Percentiles rank a stretch among this genome's conserved stretches.
Evolutionary conservation across 2,113 vertebrate species (phyloP).

Genomic region (Apteryx owenii): DNA sequence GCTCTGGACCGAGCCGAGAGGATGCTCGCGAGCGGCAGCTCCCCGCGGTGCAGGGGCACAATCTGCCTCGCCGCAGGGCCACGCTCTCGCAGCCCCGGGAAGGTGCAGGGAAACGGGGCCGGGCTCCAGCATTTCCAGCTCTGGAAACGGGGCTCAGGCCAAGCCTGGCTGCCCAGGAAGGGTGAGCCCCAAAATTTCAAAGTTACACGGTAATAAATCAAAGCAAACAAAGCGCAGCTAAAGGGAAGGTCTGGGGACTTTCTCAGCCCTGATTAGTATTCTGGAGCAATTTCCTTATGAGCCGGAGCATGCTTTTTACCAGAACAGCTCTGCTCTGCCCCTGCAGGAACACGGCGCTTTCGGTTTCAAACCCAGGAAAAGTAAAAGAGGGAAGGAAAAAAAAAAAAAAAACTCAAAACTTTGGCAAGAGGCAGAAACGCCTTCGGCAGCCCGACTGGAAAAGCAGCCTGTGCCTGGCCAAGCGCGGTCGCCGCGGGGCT

Average conservation of each 20-base stretch:
- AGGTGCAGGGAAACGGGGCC: accelerated
- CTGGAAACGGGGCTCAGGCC: accelerated
- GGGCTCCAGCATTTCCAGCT: background rate
- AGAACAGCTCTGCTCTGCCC: background rate
- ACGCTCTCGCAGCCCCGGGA: too few species aligned
- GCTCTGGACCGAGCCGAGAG: background rate
- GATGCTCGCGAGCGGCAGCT: background rate
- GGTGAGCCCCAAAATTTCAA: background rate
- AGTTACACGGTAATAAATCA: background rate
- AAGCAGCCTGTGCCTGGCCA: background rate
- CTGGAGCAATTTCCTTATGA: constrained; percentile 17
- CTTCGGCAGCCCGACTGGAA: accelerated
- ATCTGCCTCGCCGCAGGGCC: background rate
- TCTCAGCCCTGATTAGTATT: constrained; percentile 5
- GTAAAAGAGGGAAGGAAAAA: background rate
- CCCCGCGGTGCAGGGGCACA: background rate
- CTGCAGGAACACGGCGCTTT: accelerated
- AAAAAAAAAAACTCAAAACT: background rate
- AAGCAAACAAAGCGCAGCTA: background rate
- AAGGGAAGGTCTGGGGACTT: background rate
- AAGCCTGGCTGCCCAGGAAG: background rate
- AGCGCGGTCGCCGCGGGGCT: background rate
- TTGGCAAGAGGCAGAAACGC: background rate
- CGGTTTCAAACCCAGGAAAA: background rate
- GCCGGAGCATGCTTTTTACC: background rate